These are phyloP conservation scores for Spisula solida DNA, from an alignment of 2,888 invertebrate genomes.

Conservation along the genomic window DNA sequence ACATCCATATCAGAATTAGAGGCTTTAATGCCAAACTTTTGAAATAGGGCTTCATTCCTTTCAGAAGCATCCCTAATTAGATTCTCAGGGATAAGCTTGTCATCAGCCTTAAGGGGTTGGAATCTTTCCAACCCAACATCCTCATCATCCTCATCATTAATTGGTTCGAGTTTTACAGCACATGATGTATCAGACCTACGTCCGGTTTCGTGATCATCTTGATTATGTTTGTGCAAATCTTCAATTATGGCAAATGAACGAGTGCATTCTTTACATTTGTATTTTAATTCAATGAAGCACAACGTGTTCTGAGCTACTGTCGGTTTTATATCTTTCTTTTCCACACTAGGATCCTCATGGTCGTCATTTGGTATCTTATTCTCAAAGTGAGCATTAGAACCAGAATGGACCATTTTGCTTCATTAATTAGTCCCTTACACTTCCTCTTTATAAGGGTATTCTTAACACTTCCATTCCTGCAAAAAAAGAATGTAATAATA, in stretches of 20 bases:
- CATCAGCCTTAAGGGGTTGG: not conserved
- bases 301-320: not conserved
- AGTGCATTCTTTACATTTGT: conserved; percentile 21
- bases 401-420: not conserved
- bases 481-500: too few species aligned
- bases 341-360: not conserved
- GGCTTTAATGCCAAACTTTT: not conserved
- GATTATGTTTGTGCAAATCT: conserved; percentile 31
- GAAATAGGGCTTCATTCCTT: not conserved
- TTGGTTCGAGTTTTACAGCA: not conserved
- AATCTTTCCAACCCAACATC: not conserved
- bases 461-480: too few species aligned
- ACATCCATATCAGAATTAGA: not conserved
- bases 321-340: not conserved
- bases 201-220: not conserved
- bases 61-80: not conserved
- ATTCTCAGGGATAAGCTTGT: not conserved
- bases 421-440: not conserved
- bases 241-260: not conserved
- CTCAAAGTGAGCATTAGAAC: not conserved
- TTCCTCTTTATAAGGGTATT: not conserved
- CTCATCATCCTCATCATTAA: not conserved
- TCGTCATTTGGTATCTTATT: not conserved
- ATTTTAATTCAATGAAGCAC: conserved; percentile 8
- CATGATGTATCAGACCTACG: not conserved